Conservation (phyloP, 1,140 invertebrate genomes). For the Nephotettix cincticeps region DNA sequence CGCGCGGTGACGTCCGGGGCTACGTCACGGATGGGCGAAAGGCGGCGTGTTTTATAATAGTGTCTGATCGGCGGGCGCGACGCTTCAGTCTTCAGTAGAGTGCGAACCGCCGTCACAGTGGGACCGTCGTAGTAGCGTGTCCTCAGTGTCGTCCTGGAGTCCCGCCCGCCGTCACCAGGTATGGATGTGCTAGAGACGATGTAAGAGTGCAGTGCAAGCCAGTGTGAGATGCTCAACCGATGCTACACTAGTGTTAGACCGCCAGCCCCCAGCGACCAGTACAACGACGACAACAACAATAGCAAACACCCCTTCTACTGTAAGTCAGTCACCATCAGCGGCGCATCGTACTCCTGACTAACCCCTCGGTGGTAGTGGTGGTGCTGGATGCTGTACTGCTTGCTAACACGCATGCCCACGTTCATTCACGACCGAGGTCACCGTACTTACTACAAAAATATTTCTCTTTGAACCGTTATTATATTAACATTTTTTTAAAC, state of each 20-base stretch:
- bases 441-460: too few species aligned
- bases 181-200: too few species aligned
- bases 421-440: too few species aligned
- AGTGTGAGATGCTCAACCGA: not conserved
- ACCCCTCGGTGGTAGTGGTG: not conserved
- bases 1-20: not conserved
- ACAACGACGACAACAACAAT: not conserved
- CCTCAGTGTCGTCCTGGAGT: too few species aligned
- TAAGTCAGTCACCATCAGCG: not conserved
- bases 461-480: too few species aligned
- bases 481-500: too few species aligned
- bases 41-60: constrained; percentile 17
- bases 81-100: constrained; percentile 1
- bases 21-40: constrained; percentile 15
- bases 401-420: too few species aligned
- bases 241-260: not conserved
- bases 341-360: not conserved
- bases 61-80: not conserved
- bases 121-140: too few species aligned
- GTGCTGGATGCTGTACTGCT: too few species aligned
- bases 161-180: too few species aligned
- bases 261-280: not conserved
- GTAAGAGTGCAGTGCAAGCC: not conserved
- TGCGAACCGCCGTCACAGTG: not conserved
- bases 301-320: constrained; percentile 11